These are phyloP conservation scores for Leptinotarsa defecta DNA, from an alignment of 1,140 invertebrate species.

Conservation along the genomic window DNA sequence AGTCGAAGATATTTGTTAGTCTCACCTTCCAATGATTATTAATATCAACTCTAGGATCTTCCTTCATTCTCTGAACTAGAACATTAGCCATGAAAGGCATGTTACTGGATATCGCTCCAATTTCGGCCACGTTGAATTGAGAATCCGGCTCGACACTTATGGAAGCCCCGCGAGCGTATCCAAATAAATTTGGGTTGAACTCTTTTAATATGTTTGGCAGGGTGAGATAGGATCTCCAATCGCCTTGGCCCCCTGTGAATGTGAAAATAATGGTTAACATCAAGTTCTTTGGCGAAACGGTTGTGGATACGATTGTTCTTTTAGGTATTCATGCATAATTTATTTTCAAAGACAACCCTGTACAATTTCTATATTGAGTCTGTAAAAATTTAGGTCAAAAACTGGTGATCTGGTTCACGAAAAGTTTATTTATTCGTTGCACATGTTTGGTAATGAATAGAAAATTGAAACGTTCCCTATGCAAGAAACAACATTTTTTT, in stretches of 20 bases:
- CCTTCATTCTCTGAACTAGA: conserved; percentile 65
- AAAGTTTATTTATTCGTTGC: too few relatives aligned
- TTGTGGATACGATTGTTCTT: too few relatives aligned
- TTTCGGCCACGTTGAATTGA: conserved; percentile 68
- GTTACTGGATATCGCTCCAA: conserved; percentile 64
- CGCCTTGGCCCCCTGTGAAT: conserved; percentile 65
- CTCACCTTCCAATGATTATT: conserved; percentile 71
- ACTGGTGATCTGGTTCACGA: too few relatives aligned
- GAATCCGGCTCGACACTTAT: conserved; percentile 56
- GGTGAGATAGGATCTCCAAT: conserved; percentile 71
- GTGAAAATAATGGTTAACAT: too few relatives aligned
- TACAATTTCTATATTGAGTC: too few relatives aligned
- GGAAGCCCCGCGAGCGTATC: conserved; percentile 65
- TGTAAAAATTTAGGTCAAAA: too few relatives aligned
- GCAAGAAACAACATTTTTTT: too few relatives aligned
- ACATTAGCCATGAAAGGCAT: conserved; percentile 66
- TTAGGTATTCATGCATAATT: too few relatives aligned
- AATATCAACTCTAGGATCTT: conserved; percentile 63
- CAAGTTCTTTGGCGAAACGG: too few relatives aligned
- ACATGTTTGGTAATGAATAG: too few relatives aligned
- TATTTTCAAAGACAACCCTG: too few relatives aligned
- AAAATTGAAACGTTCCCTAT: too few relatives aligned
- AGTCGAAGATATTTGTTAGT: neutral
- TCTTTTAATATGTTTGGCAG: conserved; percentile 75
- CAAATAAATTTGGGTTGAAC: conserved; percentile 69